Evolutionary conservation across 1,140 invertebrate species (phyloP).

Genomic region (Popillia japonica): DNA sequence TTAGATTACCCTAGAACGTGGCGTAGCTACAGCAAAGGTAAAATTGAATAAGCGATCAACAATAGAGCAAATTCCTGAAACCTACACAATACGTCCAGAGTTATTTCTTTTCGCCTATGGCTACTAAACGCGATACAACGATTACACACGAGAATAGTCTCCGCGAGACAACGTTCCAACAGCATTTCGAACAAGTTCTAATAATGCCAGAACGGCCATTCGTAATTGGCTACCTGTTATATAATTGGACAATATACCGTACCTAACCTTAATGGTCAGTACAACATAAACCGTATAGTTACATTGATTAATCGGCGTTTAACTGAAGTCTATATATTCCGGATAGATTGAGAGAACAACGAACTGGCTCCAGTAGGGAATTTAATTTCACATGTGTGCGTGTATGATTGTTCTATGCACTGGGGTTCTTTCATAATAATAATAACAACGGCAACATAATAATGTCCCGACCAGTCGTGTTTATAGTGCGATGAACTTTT

Average conservation of each 20-base stretch:
- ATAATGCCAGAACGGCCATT: slow-evolving; percentile 37
- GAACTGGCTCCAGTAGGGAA: neutral
- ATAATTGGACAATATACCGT: slow-evolving; percentile 44
- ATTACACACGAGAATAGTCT: slow-evolving; percentile 10
- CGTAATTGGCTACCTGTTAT: slow-evolving; percentile 46
- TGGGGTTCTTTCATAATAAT: slow-evolving; percentile 15
- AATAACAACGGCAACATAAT: slow-evolving; percentile 37
- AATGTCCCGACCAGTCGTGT: slow-evolving; percentile 9
- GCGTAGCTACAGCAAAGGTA: neutral
- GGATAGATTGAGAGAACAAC: slow-evolving; percentile 26
- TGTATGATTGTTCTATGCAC: slow-evolving; percentile 33
- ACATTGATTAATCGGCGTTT: slow-evolving; percentile 42
- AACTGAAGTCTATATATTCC: slow-evolving; percentile 31
- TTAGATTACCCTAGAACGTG: neutral
- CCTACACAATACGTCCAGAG: slow-evolving; percentile 8
- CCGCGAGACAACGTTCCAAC: slow-evolving; percentile 41
- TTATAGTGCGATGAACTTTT: slow-evolving; percentile 41
- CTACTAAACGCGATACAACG: neutral
- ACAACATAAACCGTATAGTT: slow-evolving; percentile 40
- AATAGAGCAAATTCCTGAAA: slow-evolving; percentile 12
- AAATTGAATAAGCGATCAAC: neutral
- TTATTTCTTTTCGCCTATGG: slow-evolving; percentile 19
- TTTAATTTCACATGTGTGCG: slow-evolving; percentile 14
- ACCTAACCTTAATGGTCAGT: slow-evolving; percentile 38
- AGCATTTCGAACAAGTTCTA: slow-evolving; percentile 46